Evolutionary conservation across 2,888 invertebrate species (phyloP).

Genomic region (Auanema sp.): DNA sequence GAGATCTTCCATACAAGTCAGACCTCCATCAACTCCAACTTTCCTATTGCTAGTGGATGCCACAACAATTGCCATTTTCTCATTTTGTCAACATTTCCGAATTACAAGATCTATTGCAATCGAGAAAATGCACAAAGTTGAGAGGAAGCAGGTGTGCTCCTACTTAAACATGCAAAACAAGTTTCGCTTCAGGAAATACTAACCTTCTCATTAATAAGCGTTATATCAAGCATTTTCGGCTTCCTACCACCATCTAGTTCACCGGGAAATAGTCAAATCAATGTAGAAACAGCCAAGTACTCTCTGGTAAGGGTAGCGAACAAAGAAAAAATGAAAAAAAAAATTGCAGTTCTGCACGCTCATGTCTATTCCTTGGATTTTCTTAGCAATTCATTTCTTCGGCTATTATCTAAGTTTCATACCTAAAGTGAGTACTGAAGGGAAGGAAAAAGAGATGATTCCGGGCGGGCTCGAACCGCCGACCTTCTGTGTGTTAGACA

Average conservation of each 20-base stretch:
- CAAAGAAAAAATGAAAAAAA: not conserved
- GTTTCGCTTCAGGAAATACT: constrained; percentile 25
- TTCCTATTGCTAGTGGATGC: constrained; percentile 26
- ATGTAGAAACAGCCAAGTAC: constrained; percentile 35
- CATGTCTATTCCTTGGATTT: too few species aligned
- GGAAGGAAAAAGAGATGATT: constrained; percentile 29
- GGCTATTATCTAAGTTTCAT: too few species aligned
- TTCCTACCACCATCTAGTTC: constrained; percentile 34
- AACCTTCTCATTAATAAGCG: constrained; percentile 33
- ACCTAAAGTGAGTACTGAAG: too few species aligned
- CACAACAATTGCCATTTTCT: constrained; percentile 35
- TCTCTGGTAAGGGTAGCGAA: constrained; percentile 25
- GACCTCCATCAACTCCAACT: constrained; percentile 18
- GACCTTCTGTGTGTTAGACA: constrained; percentile 62
- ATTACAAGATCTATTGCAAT: constrained; percentile 31
- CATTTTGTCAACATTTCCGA: constrained; percentile 33
- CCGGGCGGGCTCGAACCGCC: constrained; percentile 62
- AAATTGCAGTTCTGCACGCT: too few species aligned
- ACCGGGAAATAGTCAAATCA: constrained; percentile 38
- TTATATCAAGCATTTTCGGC: constrained; percentile 29
- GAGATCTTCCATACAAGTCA: not conserved
- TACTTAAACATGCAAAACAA: not conserved
- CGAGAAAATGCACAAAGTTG: constrained; percentile 39
- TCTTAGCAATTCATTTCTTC: too few species aligned
- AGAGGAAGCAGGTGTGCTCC: constrained; percentile 30